A percentile compares a stretch with the other conserved stretches of the same genome.
Conservation (phyloP, 2,797 vertebrate genomes). For the Ceryle rudis region DNA sequence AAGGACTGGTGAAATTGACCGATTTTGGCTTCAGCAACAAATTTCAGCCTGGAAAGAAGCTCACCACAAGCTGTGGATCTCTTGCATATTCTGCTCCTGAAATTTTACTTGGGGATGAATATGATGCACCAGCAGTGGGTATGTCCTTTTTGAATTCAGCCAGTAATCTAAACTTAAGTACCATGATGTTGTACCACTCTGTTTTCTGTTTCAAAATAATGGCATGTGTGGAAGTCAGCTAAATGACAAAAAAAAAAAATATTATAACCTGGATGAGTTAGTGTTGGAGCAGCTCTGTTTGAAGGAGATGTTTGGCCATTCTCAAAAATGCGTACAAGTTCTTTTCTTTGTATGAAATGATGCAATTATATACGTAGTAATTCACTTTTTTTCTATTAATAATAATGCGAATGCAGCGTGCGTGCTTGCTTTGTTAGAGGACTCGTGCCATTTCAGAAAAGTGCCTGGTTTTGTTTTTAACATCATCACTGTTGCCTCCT, state of each 20-base stretch:
- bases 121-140: conserved; percentile 98
- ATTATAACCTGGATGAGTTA: background rate
- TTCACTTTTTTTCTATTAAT: background rate
- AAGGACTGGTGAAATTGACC: conserved; percentile 97
- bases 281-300: background rate
- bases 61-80: conserved; percentile 97
- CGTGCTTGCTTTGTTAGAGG: background rate
- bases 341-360: background rate
- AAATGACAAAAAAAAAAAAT: background rate
- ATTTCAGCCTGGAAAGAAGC: conserved; percentile 97
- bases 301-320: background rate
- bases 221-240: background rate
- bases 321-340: background rate
- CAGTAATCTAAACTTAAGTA: background rate
- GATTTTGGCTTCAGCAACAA: conserved; percentile 99
- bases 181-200: background rate
- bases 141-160: conserved; percentile 65
- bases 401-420: background rate
- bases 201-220: background rate
- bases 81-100: conserved; percentile 97
- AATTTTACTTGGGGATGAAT: conserved; percentile 96
- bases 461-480: background rate
- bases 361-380: background rate
- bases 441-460: background rate
- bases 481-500: background rate